Base-by-base conservation (phyloP, 2,888 invertebrate species). In the Bugulina stolonifera region DNA sequence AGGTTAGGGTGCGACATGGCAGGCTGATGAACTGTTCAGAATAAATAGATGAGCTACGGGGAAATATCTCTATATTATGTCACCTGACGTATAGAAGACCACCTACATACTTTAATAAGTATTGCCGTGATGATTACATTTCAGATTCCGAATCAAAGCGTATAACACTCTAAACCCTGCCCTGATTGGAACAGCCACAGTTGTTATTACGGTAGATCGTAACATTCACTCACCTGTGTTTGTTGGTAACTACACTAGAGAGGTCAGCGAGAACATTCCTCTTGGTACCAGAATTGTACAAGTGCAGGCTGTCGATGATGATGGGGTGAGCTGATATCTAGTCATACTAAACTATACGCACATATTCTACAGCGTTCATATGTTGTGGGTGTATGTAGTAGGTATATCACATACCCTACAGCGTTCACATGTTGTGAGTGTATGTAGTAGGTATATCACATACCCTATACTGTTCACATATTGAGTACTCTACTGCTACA, bases 201-300 rank as follows among this genome's bases (percentile, higher is more conserved):
- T 64, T 29, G 64, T 10, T 14, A n/a, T 64, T 14, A 64, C 27
- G 2, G 64, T 64, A 27, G 25, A 27, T 5, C 27, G 64, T 18
- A 64, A 64, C 64, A 64, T 64, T 10, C 14, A 25, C 64, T 64
- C 89, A 0, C 97, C 97, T 0, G 89, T 89, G 69, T 96, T 95
- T 80, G 91, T 91, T 1, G 73, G 76, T 5, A 92, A 91, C 79
- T 93, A 94, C 82, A 92, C 93, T 86, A 93, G 93, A 0, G 91
- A 93, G 74, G 92, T 95, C 0, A 93, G 93, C 0, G 94, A 95
- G 87, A 94, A 93, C 82, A 93, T 93, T 81, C 92, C 92, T 0
- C 85, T 93, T 0, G 92, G 92, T 1, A 91, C 93, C 0, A 90
- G 91, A 0, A 93, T 94, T 76, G 83, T 93, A 0, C 91, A 91